Evolutionary conservation across 2,113 vertebrate species (phyloP).

Genomic region (Pampusana beccarii): DNA sequence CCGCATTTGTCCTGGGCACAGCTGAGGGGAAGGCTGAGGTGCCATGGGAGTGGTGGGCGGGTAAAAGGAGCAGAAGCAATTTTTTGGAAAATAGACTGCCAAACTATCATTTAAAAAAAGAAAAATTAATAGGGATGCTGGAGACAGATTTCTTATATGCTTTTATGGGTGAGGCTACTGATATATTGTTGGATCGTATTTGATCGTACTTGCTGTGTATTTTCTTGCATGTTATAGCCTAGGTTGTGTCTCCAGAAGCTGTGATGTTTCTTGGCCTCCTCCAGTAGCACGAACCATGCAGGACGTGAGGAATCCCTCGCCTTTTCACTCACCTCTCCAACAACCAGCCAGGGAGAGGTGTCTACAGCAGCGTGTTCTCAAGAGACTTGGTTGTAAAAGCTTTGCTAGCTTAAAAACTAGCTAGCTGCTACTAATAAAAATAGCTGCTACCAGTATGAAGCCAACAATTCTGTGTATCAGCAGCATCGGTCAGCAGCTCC

Average conservation of each 20-base stretch:
- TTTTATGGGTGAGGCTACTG: neutral
- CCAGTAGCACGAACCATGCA: neutral
- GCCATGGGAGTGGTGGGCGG: fast-evolving
- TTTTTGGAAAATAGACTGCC: neutral
- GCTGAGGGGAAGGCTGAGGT: neutral
- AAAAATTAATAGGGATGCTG: neutral
- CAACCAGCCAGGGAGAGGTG: neutral
- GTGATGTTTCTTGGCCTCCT: neutral
- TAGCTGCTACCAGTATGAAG: neutral
- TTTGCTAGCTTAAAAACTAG: neutral
- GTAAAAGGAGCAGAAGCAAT: fast-evolving
- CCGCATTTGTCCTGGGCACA: neutral
- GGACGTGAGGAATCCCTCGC: neutral
- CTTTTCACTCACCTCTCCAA: neutral
- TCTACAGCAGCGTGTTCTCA: neutral
- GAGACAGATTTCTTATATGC: neutral
- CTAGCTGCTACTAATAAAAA: neutral
- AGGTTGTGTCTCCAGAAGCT: neutral
- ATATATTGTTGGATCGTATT: neutral
- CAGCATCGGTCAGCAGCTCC: fast-evolving
- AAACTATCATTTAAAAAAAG: neutral
- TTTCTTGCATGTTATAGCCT: neutral
- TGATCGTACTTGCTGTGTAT: neutral
- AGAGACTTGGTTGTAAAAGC: neutral
- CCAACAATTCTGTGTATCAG: neutral